phyloP scores from a whole-genome alignment of 2,797 vertebrate genomes.

The Dicrostonyx torquatus region DNA sequence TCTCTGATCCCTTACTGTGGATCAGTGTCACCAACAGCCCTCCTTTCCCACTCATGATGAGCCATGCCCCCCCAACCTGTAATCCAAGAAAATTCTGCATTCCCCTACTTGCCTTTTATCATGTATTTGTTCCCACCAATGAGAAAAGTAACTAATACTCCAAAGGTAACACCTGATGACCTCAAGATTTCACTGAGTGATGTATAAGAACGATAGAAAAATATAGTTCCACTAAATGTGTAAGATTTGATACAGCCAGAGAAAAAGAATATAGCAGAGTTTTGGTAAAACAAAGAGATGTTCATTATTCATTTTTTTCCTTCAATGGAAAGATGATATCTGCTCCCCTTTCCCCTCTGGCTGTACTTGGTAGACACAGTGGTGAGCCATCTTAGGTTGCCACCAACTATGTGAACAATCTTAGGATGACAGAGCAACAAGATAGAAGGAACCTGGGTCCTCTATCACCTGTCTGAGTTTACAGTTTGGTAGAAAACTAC shows the following conservation, averaged over 20 bases:
- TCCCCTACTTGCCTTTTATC: not conserved
- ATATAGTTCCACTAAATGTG: not conserved
- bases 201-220: not conserved
- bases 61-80: not conserved
- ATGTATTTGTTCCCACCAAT: not conserved
- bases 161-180: not conserved
- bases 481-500: constrained; percentile 10
- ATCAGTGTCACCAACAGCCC: not conserved
- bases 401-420: not conserved
- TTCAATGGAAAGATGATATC: not conserved
- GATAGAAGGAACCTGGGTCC: not conserved
- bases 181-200: not conserved
- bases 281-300: not conserved
- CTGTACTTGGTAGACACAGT: not conserved
- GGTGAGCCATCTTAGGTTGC: not conserved
- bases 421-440: not conserved
- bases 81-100: not conserved
- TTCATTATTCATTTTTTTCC: not conserved
- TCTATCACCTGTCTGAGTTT: not conserved
- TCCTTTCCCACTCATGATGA: not conserved
- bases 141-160: not conserved
- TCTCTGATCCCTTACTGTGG: not conserved
- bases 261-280: not conserved
- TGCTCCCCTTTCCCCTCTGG: not conserved
- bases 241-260: not conserved